Evolutionary conservation across 2,888 invertebrate species (phyloP), one percentile per base, ranked within the genome.

Genomic region (Drosophila nr. medialis): DNA sequence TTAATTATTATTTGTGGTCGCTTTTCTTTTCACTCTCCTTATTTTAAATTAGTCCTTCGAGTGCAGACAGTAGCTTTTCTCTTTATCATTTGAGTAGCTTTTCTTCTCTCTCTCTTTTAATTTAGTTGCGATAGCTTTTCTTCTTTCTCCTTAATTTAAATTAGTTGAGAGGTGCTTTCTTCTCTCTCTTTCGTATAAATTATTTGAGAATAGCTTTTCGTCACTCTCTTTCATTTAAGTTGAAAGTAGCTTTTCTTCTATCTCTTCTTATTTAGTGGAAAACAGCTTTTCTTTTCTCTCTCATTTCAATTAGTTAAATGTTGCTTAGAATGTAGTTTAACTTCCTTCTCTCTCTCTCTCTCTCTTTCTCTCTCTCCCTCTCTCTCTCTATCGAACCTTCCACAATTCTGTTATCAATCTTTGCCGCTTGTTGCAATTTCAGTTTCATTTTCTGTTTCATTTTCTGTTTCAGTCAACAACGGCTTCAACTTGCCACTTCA

Each of bases 401-500:
- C 10, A 32, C 30, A 29, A 36, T 45, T 29, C 4, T 10, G 11
- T 18, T 48, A 0, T 4, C 34, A 42, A 48, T 66, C 30, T 1
- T n/a, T 21, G 38, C 32, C 32, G 34, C 13, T 32, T 36, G 27
- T 38, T 38, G 10, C 34, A 7, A 40, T 4, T 29, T 24, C 29
- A 21, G 21, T 30, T 55, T 34, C 1, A 36, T 2, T 36, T 24
- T 53, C 36, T 3, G 15, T 6, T 50, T 21, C 49, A 50, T 5
- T 27, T 29, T n/a, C 2, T 1, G n/a, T n/a, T 10, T 5, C 21
- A 42, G 21, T 42, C 42, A 42, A 42, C 21, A 21, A 0, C 40
- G 27, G 24, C 32, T 50, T 36, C 15, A 62, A 27, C 30, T 59
- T 60, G 30, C 45, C 38, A 24, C 34, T 62, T 51, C 32, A 21